Evolutionary conservation across 2,797 vertebrate species (phyloP), one percentile per base, ranked within the genome.

Genomic region (Ataeniobius toweri): DNA sequence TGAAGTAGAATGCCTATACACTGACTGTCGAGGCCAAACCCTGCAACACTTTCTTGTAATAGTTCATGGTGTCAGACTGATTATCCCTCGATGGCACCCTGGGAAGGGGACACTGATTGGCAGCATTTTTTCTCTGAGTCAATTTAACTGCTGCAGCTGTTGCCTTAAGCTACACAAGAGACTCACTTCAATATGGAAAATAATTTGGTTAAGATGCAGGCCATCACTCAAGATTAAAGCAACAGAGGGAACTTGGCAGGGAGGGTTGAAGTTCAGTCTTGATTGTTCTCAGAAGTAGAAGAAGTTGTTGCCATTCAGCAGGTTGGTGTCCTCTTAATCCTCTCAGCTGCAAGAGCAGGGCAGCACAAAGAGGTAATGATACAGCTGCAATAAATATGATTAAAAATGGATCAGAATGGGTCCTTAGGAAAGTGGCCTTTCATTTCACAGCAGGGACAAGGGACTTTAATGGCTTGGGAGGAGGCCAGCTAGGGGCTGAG

Each of bases 401-500:
- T 81, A 79, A 91, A 83, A 83, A 77, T 14, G 14, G 74, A 86
- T 50, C 79, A 76, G 87, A 86, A 93, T 91, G 76, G 85, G 84
- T 84, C 87, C 81, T 89, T 74, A 59, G 90, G 89, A 88, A 92
- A 91, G 83, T 85, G 78, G 83, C 82, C 81, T 91, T 91, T 91
- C 81, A 88, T 92, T 93, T 94, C 77, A 74, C 87, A 91, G 91
- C 89, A 76, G 86, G 89, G 90, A 89, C 83, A 81, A 87, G 72
- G 69, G 80, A 80, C 86, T 91, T 93, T 94, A 94, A 94, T 91
- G 93, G 92, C 88, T 92, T 92, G 90, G 93, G 90, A 76, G 88
- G 86, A 74, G 89, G 92, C 90, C 93, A 93, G 85, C 79, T 67
- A 74, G 92, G 82, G 83, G 39, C 83, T 83, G 69, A 90, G 84